Percentiles rank a stretch among this genome's conserved stretches.
phyloP scores from a whole-genome alignment of 92 coral and sea anemone genomes.

The Palythoa grandis region DNA sequence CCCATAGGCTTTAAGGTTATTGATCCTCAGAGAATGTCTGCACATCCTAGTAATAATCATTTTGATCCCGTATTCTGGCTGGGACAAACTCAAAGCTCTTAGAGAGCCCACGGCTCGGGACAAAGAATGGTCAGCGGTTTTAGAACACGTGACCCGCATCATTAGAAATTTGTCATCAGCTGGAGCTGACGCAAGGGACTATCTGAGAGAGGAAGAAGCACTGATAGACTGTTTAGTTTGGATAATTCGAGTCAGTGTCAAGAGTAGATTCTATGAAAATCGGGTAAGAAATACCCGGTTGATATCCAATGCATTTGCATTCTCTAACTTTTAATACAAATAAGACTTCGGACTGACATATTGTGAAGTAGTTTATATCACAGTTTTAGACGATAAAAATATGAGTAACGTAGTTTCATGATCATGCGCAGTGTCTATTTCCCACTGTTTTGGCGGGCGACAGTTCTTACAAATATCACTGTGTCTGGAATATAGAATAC shows the following conservation, averaged over 20 bases:
- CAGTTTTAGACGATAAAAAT: too few relatives aligned
- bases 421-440: too few relatives aligned
- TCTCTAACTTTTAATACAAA: too few relatives aligned
- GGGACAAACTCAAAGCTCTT: conserved; percentile 86
- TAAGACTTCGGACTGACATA: too few relatives aligned
- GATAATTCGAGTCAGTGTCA: conserved; percentile 80
- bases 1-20: conserved; percentile 75
- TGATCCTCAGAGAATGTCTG: conserved; percentile 82
- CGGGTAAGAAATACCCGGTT: conserved; percentile 49
- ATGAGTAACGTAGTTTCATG: too few relatives aligned
- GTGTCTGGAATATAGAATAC: too few relatives aligned
- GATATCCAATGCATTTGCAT: too few relatives aligned
- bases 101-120: conserved; percentile 69
- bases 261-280: conserved; percentile 69
- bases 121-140: conserved; percentile 80
- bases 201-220: conserved; percentile 84
- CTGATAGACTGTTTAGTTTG: conserved; percentile 87
- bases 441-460: too few relatives aligned
- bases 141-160: conserved; percentile 87
- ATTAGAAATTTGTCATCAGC: conserved; percentile 95
- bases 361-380: too few relatives aligned
- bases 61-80: conserved; percentile 86
- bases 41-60: conserved; percentile 84
- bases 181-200: conserved; percentile 89
- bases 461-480: too few relatives aligned